Base-by-base conservation (phyloP, 2,113 vertebrate species). In the Hypomesus transpacificus region DNA sequence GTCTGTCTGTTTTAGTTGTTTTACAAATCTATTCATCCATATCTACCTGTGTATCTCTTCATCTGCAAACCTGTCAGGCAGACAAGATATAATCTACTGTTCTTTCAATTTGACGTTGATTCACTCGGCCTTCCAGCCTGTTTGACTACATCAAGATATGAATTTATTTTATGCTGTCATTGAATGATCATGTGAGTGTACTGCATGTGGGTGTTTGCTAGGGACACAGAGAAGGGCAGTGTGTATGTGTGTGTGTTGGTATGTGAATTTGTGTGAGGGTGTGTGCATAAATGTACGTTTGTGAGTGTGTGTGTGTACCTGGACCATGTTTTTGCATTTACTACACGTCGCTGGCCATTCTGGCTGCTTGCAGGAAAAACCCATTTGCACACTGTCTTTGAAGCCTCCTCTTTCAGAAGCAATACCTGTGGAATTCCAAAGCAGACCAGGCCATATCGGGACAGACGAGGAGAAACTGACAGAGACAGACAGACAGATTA, bases 371-470 rank as follows among this genome's bases (percentile, higher is more conserved):
- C 63, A 5, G 17, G 34, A 65, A 39, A 18, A 17, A 50, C 34
- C 11, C 63, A 65, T 18, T 14, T n/a, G n/a, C 34, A 18, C 31
- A 20, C 63, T 50, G 18, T 65, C n/a, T 65, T 65, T 65, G 63
- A 65, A 65, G 63, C 60, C 60, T n/a, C 63, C 46, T 65, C 26
- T 56, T 20, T 56, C 54, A 11, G 39, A 34, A 65, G 39, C 3
- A 18, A 65, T 50, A 65, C 34, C 63, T 65, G 39, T 65, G 18
- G 63, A 65, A 65, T 65, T 34, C 9, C 31, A 65, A 61, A 8
- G 21, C 24, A 65, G 28, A 65, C 63, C 20, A 22, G 31, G 39
- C 5, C 26, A 21, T 6, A 34, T 39, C n/a, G 13, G 39, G 31
- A 50, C 63, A 50, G 16, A 65, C 9, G 3, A 7, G 21, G 17